Evolutionary conservation across 2,888 invertebrate species (phyloP).

Genomic region (Rhingia campestris): DNA sequence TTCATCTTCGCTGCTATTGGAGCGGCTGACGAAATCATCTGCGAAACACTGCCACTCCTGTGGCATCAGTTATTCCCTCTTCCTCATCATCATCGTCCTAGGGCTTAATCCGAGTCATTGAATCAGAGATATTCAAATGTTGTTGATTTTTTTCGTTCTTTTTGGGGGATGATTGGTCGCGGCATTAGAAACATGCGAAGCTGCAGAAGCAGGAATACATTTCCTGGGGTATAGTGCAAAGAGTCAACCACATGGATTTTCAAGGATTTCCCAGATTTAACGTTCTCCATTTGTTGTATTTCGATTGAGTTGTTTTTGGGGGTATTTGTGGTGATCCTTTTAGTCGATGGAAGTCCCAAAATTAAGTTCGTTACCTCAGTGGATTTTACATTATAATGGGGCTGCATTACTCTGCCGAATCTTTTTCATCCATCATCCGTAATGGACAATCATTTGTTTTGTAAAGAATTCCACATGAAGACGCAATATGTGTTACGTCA

Average conservation of each 20-base stretch:
- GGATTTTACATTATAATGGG: conserved; percentile 35
- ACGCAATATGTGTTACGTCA: too few species aligned
- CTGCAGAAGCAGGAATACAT: neutral
- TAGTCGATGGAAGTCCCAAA: conserved; percentile 29
- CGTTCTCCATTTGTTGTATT: conserved; percentile 58
- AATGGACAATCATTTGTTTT: conserved; percentile 35
- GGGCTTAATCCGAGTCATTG: conserved; percentile 67
- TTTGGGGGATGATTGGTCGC: conserved; percentile 37
- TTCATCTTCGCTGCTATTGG: conserved; percentile 12
- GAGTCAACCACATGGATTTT: conserved; percentile 49
- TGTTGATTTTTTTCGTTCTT: conserved; percentile 27
- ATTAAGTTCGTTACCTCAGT: conserved; percentile 49
- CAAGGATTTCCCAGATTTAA: conserved; percentile 43
- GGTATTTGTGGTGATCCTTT: conserved; percentile 24
- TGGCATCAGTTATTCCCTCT: conserved; percentile 38
- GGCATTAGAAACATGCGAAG: conserved; percentile 1
- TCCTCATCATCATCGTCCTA: conserved; percentile 32
- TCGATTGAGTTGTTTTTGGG: conserved; percentile 52
- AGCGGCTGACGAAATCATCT: conserved; percentile 20
- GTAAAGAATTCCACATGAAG: too few species aligned
- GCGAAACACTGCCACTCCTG: conserved; percentile 12
- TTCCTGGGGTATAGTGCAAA: conserved; percentile 1
- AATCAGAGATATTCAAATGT: conserved; percentile 69
- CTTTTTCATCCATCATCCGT: conserved; percentile 13
- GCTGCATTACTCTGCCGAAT: conserved; percentile 2